These are phyloP conservation scores for Dryococelus australis DNA, from an alignment of 2,888 invertebrate genomes.

Conservation along the genomic window DNA sequence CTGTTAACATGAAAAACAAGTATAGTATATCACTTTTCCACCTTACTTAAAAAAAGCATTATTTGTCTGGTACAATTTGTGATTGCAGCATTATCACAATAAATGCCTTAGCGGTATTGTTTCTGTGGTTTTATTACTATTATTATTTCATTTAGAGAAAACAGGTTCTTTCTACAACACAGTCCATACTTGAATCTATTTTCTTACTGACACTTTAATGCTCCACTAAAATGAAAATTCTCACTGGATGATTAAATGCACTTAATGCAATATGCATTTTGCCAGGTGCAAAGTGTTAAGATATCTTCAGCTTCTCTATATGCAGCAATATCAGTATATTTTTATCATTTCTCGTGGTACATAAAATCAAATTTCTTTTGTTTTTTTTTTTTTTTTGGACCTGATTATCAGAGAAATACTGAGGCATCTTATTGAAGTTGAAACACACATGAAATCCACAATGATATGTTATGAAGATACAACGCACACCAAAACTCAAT, in stretches of 20 bases:
- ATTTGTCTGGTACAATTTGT: background rate
- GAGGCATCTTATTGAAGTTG: slow-evolving; percentile 42
- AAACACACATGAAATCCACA: slow-evolving; percentile 48
- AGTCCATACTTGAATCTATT: slow-evolving; percentile 40
- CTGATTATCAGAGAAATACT: slow-evolving; percentile 41
- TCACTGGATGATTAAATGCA: slow-evolving; percentile 44
- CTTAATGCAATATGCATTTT: slow-evolving; percentile 47
- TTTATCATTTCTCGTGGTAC: slow-evolving; percentile 5
- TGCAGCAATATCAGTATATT: slow-evolving; percentile 10
- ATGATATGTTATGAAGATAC: slow-evolving; percentile 49
- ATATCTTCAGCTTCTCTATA: slow-evolving; percentile 42
- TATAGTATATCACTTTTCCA: background rate
- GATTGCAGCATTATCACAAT: background rate
- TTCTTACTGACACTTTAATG: slow-evolving; percentile 35
- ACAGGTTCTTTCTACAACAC: slow-evolving; percentile 41
- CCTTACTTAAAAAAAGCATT: slow-evolving; percentile 9
- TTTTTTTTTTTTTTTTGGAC: background rate
- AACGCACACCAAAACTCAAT: slow-evolving; percentile 47
- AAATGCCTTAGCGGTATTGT: background rate
- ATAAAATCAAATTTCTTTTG: background rate
- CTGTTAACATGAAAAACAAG: background rate
- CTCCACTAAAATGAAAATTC: slow-evolving; percentile 43
- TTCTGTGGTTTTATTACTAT: background rate
- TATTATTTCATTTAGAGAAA: slow-evolving; percentile 35
- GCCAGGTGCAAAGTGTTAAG: slow-evolving; percentile 44